These are phyloP conservation scores for Lycodopsis pacificus DNA, from an alignment of 2,797 vertebrate genomes.

Conservation along the genomic window DNA sequence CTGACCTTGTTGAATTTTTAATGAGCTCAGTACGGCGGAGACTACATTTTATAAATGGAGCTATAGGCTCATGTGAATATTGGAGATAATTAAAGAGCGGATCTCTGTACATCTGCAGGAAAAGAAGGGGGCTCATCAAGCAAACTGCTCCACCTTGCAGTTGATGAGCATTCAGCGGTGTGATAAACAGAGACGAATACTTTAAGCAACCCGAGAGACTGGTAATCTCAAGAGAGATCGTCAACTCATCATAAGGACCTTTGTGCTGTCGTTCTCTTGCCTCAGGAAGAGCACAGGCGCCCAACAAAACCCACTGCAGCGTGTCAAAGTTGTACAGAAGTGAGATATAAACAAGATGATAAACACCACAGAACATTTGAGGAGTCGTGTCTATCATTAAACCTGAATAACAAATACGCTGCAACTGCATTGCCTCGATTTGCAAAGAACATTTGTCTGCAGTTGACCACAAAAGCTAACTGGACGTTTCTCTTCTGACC, in stretches of 20 bases:
- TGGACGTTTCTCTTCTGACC: constrained; percentile 44
- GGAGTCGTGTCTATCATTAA: constrained; percentile 39
- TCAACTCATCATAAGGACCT: constrained; percentile 73
- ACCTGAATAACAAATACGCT: constrained; percentile 36
- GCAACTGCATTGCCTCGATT: constrained; percentile 1
- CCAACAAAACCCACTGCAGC: constrained; percentile 53
- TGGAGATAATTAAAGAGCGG: constrained; percentile 79
- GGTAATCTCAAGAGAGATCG: constrained; percentile 71
- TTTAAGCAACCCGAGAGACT: constrained; percentile 67
- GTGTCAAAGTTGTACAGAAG: constrained; percentile 63
- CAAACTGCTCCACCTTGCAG: constrained; percentile 60
- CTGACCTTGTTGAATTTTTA: constrained; percentile 88
- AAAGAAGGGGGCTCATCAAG: constrained; percentile 41
- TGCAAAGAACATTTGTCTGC: neutral
- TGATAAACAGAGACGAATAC: constrained; percentile 70
- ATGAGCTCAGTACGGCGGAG: constrained; percentile 81
- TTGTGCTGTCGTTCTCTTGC: constrained; percentile 59
- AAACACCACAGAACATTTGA: constrained; percentile 31
- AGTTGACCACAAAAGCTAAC: constrained; percentile 20
- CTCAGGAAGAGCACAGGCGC: constrained; percentile 51
- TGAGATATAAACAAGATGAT: constrained; percentile 41
- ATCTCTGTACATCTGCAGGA: constrained; percentile 60
- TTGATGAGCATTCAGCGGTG: constrained; percentile 57
- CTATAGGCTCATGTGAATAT: constrained; percentile 78
- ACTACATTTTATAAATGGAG: constrained; percentile 82